Conservation (phyloP, 2,113 vertebrate species). For the Mandrillus leucophaeus region DNA sequence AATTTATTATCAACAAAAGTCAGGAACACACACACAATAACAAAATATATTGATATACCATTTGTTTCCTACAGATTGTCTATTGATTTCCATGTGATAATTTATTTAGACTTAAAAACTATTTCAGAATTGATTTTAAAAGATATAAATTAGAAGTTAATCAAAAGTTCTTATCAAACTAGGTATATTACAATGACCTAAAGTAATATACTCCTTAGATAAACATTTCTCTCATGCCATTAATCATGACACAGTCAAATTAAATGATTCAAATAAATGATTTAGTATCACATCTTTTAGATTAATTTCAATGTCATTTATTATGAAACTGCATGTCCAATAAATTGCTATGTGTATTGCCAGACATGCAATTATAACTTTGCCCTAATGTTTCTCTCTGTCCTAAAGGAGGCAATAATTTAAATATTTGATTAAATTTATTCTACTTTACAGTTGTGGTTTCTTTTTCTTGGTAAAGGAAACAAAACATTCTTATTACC, state of each 20-base stretch:
- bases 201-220: neutral
- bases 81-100: neutral
- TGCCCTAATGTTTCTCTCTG: constrained; percentile 10
- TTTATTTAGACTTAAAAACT: neutral
- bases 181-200: neutral
- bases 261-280: constrained; percentile 17
- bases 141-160: constrained; percentile 33
- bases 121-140: neutral
- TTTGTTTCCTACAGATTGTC: neutral
- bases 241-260: constrained; percentile 1
- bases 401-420: neutral
- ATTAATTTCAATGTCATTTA: constrained; percentile 23
- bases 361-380: neutral
- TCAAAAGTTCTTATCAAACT: constrained; percentile 11
- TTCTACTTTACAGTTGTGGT: neutral
- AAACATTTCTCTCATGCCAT: neutral
- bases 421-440: neutral
- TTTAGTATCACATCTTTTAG: neutral
- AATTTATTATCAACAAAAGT: neutral
- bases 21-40: neutral
- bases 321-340: neutral
- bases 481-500: neutral
- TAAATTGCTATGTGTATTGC: constrained; percentile 32
- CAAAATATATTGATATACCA: neutral
- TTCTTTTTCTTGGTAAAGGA: neutral